Percentiles rank a stretch among this genome's conserved stretches.
phyloP scores from a whole-genome alignment of 2,113 vertebrate species.

The Leptosomus discolor region DNA sequence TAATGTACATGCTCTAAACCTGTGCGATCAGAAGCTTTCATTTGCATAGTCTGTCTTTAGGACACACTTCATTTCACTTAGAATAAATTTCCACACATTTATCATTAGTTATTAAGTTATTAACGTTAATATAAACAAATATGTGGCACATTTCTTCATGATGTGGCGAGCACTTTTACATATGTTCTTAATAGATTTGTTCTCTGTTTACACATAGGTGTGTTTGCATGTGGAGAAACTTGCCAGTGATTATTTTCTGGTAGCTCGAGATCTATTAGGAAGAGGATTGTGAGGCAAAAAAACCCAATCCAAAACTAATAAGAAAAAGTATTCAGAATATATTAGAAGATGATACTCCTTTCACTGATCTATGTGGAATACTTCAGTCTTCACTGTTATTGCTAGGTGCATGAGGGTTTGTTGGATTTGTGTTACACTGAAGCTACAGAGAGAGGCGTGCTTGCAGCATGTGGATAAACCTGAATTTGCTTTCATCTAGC shows the following conservation, averaged over 20 bases:
- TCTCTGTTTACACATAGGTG: not conserved
- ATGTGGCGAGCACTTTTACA: not conserved
- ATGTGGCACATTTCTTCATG: not conserved
- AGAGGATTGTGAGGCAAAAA: not conserved
- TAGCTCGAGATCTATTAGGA: not conserved
- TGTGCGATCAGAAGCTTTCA: not conserved
- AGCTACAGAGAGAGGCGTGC: not conserved
- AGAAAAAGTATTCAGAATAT: not conserved
- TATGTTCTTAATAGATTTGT: not conserved
- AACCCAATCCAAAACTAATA: not conserved
- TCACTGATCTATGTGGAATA: not conserved
- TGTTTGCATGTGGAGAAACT: not conserved
- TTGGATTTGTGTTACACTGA: not conserved
- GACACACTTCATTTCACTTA: constrained; percentile 36
- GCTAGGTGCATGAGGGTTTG: not conserved
- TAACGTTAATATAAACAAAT: constrained; percentile 66
- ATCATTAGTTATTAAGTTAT: constrained; percentile 45
- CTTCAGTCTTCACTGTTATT: not conserved
- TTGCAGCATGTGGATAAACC: not conserved
- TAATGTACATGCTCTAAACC: not conserved
- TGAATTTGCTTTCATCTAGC: not conserved
- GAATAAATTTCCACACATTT: constrained; percentile 65
- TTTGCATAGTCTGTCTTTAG: not conserved
- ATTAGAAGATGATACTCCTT: not conserved
- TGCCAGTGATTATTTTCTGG: not conserved